Percentiles rank a stretch among this genome's conserved stretches.
Evolutionary conservation across 1,140 invertebrate species (phyloP).

Genomic region (Diorhabda elongata): DNA sequence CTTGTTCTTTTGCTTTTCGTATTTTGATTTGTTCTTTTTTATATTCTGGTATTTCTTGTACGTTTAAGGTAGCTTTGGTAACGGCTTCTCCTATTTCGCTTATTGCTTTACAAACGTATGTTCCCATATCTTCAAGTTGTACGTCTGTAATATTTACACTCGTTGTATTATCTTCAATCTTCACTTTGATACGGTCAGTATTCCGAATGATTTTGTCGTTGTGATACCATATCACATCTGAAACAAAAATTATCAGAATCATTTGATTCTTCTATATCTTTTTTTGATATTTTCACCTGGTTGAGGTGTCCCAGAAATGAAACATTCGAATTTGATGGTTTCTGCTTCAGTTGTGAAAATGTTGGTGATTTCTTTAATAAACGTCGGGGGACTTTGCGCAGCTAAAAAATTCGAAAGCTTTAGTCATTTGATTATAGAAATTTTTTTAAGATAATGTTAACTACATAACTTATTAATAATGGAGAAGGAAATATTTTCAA

Average conservation of each 20-base stretch:
- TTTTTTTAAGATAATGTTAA: no score
- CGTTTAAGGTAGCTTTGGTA: constrained; percentile 73
- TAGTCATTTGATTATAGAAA: no score
- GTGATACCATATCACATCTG: constrained; percentile 87
- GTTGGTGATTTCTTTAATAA: constrained; percentile 75
- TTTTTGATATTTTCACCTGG: constrained; percentile 61
- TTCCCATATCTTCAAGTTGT: constrained; percentile 69
- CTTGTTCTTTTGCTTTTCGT: constrained; percentile 53
- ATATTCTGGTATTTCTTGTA: constrained; percentile 51
- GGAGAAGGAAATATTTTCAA: no score
- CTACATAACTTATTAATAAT: no score
- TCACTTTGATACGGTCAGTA: constrained; percentile 65
- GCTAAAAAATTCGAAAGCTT: constrained; percentile 53
- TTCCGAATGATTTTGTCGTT: constrained; percentile 75
- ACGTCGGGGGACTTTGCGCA: constrained; percentile 71
- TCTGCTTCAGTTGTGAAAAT: constrained; percentile 70
- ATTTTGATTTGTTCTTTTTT: constrained; percentile 43
- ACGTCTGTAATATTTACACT: constrained; percentile 66
- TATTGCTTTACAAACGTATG: constrained; percentile 80
- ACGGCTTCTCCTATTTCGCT: constrained; percentile 77
- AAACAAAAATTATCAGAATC: constrained; percentile 36
- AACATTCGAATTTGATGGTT: constrained; percentile 69
- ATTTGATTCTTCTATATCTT: neutral
- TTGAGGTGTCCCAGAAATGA: constrained; percentile 75
- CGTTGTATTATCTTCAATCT: constrained; percentile 70